phyloP scores from a whole-genome alignment of 1,140 invertebrate genomes.

The Drosophila bifasciata region DNA sequence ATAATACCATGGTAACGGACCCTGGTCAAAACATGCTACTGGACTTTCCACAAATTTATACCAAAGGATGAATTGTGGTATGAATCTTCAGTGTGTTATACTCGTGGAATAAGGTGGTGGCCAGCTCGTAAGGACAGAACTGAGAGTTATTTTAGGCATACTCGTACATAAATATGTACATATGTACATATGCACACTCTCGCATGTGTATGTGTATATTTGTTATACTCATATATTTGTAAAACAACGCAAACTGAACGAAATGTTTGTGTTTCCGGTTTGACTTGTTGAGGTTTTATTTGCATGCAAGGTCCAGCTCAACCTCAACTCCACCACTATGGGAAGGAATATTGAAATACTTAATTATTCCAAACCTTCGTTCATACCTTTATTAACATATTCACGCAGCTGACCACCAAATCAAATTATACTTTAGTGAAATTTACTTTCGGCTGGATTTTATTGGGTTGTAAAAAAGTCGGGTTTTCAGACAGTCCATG shows the following conservation, averaged over 20 bases:
- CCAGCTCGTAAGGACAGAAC: conserved; percentile 2
- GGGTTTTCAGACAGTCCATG: conserved; percentile 8
- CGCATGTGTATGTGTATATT: conserved; percentile 5
- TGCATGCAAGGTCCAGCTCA: conserved; percentile 54
- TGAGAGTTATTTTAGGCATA: conserved; percentile 35
- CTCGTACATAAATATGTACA: conserved; percentile 4
- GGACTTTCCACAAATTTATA: conserved; percentile 76
- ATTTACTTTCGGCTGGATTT: conserved; percentile 70
- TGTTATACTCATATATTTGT: conserved; percentile 10
- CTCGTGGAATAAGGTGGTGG: too few species aligned
- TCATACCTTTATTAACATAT: conserved; percentile 54
- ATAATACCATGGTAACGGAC: conserved; percentile 67
- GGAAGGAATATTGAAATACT: conserved; percentile 52
- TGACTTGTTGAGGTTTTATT: conserved; percentile 81
- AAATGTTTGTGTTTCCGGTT: conserved; percentile 67
- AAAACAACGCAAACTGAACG: conserved; percentile 47
- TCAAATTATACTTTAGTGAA: conserved; percentile 61
- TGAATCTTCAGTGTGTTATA: conserved; percentile 23
- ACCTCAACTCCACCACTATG: conserved; percentile 24
- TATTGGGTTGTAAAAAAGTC: conserved; percentile 42
- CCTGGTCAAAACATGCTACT: conserved; percentile 73
- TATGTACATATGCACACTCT: not conserved
- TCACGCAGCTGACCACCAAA: conserved; percentile 58
- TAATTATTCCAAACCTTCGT: conserved; percentile 73
- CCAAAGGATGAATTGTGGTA: conserved; percentile 57